Evolutionary conservation across 2,113 vertebrate genomes (phyloP), one percentile per base, ranked within the genome.

Genomic region (Brachypodius melanocephalos): DNA sequence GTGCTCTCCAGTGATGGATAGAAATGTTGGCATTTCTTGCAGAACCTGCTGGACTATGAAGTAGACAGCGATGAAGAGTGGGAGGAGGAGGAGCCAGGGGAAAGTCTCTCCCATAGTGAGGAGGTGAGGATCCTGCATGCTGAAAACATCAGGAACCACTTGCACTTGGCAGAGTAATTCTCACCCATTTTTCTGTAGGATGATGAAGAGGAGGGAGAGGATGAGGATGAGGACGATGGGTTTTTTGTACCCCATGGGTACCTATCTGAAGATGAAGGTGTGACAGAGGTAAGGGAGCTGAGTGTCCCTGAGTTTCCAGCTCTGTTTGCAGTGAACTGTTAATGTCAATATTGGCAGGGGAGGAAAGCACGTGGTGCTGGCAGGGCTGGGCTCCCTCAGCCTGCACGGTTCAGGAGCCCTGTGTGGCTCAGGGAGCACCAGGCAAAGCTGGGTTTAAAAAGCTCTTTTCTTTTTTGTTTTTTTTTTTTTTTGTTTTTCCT

Each of bases 221-320:
- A 99, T 6, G 99, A 99, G 18, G 99, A 99, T 2, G 98, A 99
- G 2, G 99, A 99, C 0, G 99, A 99, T 69, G 99, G 99, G 14
- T 99, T 99, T 95, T 99, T 99, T 95, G 99, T 99, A 76, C 99
- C 99, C 94, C 99, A 99, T 78, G 99, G 99, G 86, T 99, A 99
- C 96, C 98, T 99, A 51, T 99, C 99, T 45, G 99, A 99, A 59
- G 99, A 99, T 42, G 99, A 99, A 96, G 99, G 99, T 7, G 99
- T 98, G 31, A 98, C 98, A 49, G 99, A 99, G 95, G 99, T 95
- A 21, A 89, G 97, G 66, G 19, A 54, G 12, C 32, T 10, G 43
- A 6, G 1, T 43, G 31, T 8, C 43, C 36, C 46, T 62, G 54
- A 17, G 4, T 17, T 71, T 26, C n/a, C 18, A 3, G 12, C 54